Evolutionary conservation across 2,888 invertebrate genomes (phyloP).

Genomic region (Dryocosmus kuriphilus): DNA sequence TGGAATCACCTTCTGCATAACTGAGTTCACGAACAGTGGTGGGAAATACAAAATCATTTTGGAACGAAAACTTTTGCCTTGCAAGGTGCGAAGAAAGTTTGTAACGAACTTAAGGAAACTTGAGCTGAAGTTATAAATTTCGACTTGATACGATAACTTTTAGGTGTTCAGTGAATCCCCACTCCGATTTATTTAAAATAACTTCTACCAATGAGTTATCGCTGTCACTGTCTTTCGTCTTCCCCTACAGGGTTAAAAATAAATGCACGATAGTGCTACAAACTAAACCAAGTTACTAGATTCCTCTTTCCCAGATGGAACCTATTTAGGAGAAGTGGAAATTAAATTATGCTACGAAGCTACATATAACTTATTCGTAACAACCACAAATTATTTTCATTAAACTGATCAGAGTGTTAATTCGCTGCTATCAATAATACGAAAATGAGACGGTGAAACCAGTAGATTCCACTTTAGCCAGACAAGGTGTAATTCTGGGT

Average conservation of each 20-base stretch:
- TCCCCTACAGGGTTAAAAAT: slow-evolving; percentile 30
- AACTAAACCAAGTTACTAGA: background rate
- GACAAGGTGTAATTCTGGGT: background rate
- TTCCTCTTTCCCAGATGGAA: background rate
- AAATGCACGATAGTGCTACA: background rate
- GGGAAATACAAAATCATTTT: slow-evolving; percentile 41
- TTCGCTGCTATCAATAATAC: background rate
- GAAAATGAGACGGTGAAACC: background rate
- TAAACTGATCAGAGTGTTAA: background rate
- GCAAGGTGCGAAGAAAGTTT: slow-evolving; percentile 25
- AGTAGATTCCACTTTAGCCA: background rate
- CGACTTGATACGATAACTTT: slow-evolving; percentile 41
- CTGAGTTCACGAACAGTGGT: slow-evolving; percentile 37
- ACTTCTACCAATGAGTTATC: slow-evolving; percentile 31
- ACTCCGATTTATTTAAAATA: slow-evolving; percentile 38
- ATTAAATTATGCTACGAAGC: too few relatives aligned
- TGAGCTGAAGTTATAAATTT: slow-evolving; percentile 40
- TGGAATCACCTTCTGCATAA: slow-evolving; percentile 40
- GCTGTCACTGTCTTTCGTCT: slow-evolving; percentile 26
- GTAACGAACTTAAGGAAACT: slow-evolving; percentile 36
- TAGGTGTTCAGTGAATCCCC: slow-evolving; percentile 35
- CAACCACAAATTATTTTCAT: background rate
- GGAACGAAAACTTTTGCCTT: slow-evolving; percentile 30
- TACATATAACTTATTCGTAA: too few relatives aligned
- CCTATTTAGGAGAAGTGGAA: background rate